Base-by-base conservation (phyloP, 2,797 vertebrate genomes). In the Brachyrhaphis roseni region DNA sequence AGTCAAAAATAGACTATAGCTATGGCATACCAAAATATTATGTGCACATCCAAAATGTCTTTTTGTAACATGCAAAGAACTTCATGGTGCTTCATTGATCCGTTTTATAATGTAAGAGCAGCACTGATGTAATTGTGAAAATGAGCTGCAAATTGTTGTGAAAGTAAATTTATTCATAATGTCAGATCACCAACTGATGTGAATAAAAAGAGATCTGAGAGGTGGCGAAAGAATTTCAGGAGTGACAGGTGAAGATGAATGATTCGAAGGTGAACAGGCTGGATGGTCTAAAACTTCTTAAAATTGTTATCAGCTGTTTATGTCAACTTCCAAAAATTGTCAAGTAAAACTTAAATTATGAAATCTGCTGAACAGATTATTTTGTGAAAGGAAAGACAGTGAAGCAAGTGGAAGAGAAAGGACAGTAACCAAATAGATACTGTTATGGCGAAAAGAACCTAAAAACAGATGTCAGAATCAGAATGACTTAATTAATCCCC, bases 121-220 rank as follows among this genome's bases (percentile, higher is more conserved):
- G 55, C 55, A 57, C 55, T n/a, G 26, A 26, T 55, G 26, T 55
- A 51, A 53, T 53, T 53, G 55, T 57, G 55, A 28, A 57, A 57
- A 57, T 57, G n/a, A 57, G 55, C 55, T 57, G 55, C n/a, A 59
- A 59, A 59, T 59, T 11, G 12, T 31, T 59, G 10, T 57, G 26
- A 31, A 59, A 59, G 5, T 28, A 31, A 6, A 28, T 59, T 31
- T 15, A 59, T 59, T 28, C n/a, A 16, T 28, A 31, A 3, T 13
- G 55, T 59, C 55, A 59, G 11, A 28, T 68, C 64, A 39, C 20
- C 36, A 11, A 23, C 16, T 8, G 39, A 68, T 36, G 20, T 23
- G 20, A 41, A 45, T 16, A 68, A 57, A 72, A 80, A 75, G 8
- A 55, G 5, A 78, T 74, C 34, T 57, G 26, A 57, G 53, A 55